phyloP scores from a whole-genome alignment of 2,888 invertebrate genomes.

The Drymonia ruficornis region DNA sequence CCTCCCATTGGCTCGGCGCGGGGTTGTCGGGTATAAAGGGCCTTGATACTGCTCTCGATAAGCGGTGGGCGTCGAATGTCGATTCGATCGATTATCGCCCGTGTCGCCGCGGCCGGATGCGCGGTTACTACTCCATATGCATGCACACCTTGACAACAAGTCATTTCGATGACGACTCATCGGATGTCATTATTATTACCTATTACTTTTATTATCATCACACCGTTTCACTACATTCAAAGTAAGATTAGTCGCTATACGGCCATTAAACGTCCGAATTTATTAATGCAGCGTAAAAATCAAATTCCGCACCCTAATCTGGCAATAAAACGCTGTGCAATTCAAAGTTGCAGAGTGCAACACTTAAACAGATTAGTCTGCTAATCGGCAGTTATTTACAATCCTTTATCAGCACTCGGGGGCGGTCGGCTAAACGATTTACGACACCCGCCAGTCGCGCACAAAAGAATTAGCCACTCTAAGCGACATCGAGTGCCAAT shows the following conservation, averaged over 20 bases:
- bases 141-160: neutral
- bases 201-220: constrained; percentile 28
- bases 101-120: constrained; percentile 41
- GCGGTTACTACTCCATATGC: constrained; percentile 10
- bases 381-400: constrained; percentile 79
- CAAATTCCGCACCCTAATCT: constrained; percentile 53
- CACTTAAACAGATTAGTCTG: constrained; percentile 68
- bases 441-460: constrained; percentile 61
- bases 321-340: constrained; percentile 59
- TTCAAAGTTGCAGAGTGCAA: constrained; percentile 69
- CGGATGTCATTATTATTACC: constrained; percentile 4
- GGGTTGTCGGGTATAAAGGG: constrained; percentile 75
- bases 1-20: constrained; percentile 67
- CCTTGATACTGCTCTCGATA: constrained; percentile 81
- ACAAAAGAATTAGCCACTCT: constrained; percentile 77
- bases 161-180: constrained; percentile 19
- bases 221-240: constrained; percentile 25
- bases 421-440: constrained; percentile 70
- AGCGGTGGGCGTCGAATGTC: constrained; percentile 76
- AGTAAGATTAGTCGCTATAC: constrained; percentile 28
- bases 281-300: constrained; percentile 38
- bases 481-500: constrained; percentile 80
- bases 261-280: constrained; percentile 37
- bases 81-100: constrained; percentile 77
- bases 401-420: constrained; percentile 72